Evolutionary conservation across 1,140 invertebrate genomes (phyloP).

Genomic region (Drosophila hydei): DNA sequence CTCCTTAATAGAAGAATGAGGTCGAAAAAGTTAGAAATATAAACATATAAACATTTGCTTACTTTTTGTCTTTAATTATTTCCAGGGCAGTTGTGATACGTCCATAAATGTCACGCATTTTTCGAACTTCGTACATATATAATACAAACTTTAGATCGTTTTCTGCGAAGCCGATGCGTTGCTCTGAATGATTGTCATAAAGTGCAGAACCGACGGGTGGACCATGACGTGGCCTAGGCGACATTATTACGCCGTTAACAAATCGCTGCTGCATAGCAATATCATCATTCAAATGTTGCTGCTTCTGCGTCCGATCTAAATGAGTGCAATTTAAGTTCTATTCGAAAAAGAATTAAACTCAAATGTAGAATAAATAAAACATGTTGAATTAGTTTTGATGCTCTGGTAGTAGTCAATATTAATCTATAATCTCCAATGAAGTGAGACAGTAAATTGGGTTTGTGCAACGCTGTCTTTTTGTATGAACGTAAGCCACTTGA

Average conservation of each 20-base stretch:
- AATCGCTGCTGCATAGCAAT: constrained; percentile 64
- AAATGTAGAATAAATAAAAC: no score
- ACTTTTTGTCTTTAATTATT: constrained; percentile 80
- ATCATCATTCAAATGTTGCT: constrained; percentile 60
- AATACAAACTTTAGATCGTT: constrained; percentile 80
- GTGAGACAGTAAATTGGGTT: no score
- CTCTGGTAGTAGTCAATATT: no score
- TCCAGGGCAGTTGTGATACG: constrained; percentile 69
- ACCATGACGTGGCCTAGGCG: constrained; percentile 65
- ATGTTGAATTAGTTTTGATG: no score
- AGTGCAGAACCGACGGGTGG: constrained; percentile 67
- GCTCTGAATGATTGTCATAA: constrained; percentile 66
- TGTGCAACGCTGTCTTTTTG: no score
- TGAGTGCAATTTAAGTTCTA: constrained; percentile 77
- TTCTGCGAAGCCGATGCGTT: constrained; percentile 57
- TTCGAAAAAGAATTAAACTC: no score
- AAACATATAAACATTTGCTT: not conserved
- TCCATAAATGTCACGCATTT: constrained; percentile 80
- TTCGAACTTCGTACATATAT: constrained; percentile 79
- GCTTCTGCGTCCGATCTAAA: constrained; percentile 62
- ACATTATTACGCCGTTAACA: constrained; percentile 38
- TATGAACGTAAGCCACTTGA: no score
- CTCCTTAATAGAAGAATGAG: constrained; percentile 79
- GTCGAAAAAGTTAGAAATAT: not conserved
- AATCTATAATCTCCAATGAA: no score